Evolutionary conservation across 2,113 vertebrate species (phyloP), one percentile per base, ranked within the genome.

Genomic region (Thunnus thynnus): DNA sequence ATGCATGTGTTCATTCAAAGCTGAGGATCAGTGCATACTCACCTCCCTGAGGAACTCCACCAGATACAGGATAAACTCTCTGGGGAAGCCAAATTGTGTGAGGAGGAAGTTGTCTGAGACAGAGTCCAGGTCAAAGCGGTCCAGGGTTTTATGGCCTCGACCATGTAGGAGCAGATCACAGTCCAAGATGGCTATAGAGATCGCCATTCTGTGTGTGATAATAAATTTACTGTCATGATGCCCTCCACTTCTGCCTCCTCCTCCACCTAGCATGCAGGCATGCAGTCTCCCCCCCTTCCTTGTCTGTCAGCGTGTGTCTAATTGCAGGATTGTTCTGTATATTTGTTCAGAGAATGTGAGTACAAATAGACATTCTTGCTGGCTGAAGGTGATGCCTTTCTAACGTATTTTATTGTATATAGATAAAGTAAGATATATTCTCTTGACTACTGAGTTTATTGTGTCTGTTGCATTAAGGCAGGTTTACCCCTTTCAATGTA

Each of bases 101-200:
- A 98, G 90, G 22, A 99, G 94, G 62, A 97, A 97, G 22, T 96
- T 89, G 80, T 99, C 97, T 0, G 97, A 96, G 41, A 98, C 97
- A 8, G 96, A 96, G 25, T 97, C 96, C 80, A 99, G 93, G 72
- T 98, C 96, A 89, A 98, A 99, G 30, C 98, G 96, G 90, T 99
- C 98, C 86, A 99, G 85, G 0, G 97, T 98, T 83, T 98, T 96
- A 67, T 99, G 97, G 2, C 97, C 98, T 27, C 97, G 96, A 41
- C 98, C 98, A 1, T 99, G 98, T 0, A 99, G 92, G 82, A 99
- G 78, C n/a, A 99, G 95, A 76, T 99, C 98, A 68, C 98, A 99
- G 91, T 99, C 98, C 68, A 99, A 93, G 65, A 99, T 92, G 0
- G 98, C 97, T 58, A 99, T 96, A 16, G 97, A 94, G 60, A 99